Conservation (phyloP, 2,113 vertebrate species). For the Tragelaphus buxtoni region DNA sequence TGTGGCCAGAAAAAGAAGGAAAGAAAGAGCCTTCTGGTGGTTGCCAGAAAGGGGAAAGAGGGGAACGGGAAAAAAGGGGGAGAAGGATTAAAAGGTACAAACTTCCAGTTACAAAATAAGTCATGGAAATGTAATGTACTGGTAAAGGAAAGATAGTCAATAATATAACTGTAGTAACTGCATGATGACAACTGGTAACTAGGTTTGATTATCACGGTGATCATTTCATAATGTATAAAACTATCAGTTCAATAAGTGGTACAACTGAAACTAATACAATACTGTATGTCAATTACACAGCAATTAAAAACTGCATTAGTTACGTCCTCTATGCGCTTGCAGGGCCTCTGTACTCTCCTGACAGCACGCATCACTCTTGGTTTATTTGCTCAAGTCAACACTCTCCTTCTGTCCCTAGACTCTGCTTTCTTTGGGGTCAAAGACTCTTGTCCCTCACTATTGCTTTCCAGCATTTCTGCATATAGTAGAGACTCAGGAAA, state of each 20-base stretch:
- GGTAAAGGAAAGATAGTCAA: not conserved
- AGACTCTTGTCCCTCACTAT: not conserved
- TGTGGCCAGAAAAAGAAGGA: not conserved
- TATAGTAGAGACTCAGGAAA: not conserved
- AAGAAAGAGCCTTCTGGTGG: not conserved
- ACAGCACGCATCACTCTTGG: fast-evolving
- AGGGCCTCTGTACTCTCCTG: not conserved
- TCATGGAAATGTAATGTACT: not conserved
- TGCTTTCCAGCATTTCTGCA: not conserved
- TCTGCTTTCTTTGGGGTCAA: not conserved
- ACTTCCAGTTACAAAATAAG: not conserved
- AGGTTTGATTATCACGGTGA: not conserved
- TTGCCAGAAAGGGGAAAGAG: not conserved
- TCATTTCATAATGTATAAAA: not conserved
- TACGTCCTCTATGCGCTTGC: fast-evolving
- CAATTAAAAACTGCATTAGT: not conserved
- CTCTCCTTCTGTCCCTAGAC: not conserved
- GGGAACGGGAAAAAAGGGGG: not conserved
- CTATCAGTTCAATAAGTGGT: not conserved
- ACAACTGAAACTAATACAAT: not conserved
- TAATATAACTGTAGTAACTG: not conserved
- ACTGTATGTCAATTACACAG: not conserved
- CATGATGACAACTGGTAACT: not conserved
- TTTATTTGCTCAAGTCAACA: not conserved
- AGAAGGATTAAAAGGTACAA: not conserved